phyloP scores from a whole-genome alignment of 2,113 vertebrate genomes.

The Tragulus kanchil region DNA sequence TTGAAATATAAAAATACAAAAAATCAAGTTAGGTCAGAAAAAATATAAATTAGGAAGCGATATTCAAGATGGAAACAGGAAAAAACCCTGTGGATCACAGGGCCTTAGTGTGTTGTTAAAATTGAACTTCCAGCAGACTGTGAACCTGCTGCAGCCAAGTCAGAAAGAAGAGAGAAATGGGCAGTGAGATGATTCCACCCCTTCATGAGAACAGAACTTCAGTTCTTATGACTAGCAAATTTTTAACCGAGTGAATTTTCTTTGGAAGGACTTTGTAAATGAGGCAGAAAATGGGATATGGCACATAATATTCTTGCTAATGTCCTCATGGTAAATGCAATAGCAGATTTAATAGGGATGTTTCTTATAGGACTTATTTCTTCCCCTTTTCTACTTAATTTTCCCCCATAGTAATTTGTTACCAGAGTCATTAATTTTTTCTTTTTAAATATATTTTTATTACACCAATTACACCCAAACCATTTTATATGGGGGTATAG shows the following conservation, averaged over 20 bases:
- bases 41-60: not conserved
- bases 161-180: not conserved
- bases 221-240: not conserved
- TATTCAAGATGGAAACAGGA: not conserved
- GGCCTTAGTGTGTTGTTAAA: not conserved
- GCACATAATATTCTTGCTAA: not conserved
- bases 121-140: not conserved
- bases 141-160: not conserved
- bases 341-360: not conserved
- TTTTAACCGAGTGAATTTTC: not conserved
- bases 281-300: too few relatives aligned
- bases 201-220: not conserved
- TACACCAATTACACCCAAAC: too few relatives aligned
- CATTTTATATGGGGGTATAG: too few relatives aligned
- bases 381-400: not conserved
- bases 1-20: not conserved
- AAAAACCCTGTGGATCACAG: not conserved
- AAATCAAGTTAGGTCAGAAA: not conserved
- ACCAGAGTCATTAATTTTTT: too few relatives aligned
- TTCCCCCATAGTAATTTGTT: too few relatives aligned
- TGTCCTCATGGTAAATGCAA: fast-evolving
- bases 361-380: not conserved
- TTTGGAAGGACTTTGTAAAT: not conserved
- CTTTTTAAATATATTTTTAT: too few relatives aligned
- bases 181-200: not conserved